Evolutionary conservation across 2,888 invertebrate species (phyloP).

Genomic region (Lymantria dispar): DNA sequence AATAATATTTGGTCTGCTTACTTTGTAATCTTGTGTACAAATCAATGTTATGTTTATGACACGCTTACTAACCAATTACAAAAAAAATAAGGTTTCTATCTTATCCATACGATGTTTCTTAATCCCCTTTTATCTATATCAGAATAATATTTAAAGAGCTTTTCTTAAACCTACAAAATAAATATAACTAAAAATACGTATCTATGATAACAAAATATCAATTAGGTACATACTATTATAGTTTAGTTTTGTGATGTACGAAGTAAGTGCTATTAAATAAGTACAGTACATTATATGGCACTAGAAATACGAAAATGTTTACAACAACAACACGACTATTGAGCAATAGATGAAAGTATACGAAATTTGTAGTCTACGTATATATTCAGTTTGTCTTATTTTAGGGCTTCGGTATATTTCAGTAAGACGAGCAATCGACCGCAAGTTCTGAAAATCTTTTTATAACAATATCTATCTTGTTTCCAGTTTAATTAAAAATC

Average conservation of each 20-base stretch:
- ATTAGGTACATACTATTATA: not conserved
- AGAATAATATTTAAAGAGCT: not conserved
- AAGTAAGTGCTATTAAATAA: constrained; percentile 42
- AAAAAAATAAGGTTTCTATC: too few relatives aligned
- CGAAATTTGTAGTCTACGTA: constrained; percentile 12
- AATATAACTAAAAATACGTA: not conserved
- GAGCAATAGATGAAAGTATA: constrained; percentile 41
- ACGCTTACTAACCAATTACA: too few relatives aligned
- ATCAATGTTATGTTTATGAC: too few relatives aligned
- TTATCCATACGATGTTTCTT: too few relatives aligned
- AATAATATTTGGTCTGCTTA: too few relatives aligned
- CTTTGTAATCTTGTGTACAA: too few relatives aligned
- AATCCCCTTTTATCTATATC: too few relatives aligned
- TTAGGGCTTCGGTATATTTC: too few relatives aligned
- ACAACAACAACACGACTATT: constrained; percentile 34
- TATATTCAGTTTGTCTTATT: not conserved
- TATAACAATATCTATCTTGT: too few relatives aligned
- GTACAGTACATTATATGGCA: constrained; percentile 66
- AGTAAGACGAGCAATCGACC: too few relatives aligned
- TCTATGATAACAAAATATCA: not conserved
- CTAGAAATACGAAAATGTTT: constrained; percentile 48
- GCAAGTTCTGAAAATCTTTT: too few relatives aligned
- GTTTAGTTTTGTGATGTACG: constrained; percentile 33
- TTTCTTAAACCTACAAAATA: not conserved
- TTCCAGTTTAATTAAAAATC: too few relatives aligned